Evolutionary conservation across 2,888 invertebrate genomes (phyloP), one percentile per base, ranked within the genome.

Genomic region (Zaprionus obscuricornis): DNA sequence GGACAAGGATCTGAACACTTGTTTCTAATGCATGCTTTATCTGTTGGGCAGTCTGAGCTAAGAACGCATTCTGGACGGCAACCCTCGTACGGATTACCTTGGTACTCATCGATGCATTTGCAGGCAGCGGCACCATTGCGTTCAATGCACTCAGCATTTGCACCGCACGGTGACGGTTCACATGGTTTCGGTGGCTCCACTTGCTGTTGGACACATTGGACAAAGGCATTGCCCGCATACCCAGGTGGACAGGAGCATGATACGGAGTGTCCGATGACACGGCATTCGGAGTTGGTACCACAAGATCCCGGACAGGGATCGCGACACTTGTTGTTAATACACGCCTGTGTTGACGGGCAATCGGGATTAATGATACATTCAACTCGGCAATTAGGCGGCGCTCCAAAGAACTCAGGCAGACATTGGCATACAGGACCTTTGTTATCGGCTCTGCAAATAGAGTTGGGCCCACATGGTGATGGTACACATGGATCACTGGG

Each of bases 1-100:
- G 95, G 95, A 81, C 97, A 97, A 31, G 97, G 97, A 91, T 97
- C 95, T 43, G 92, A 92, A 87, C 97, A 97, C 89, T 96, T 96
- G 87, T 95, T 95, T 78, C 94, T 92, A 33, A 95, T 92, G 83
- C 97, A 97, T 33, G 96, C 94, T 88, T 94, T 95, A 85, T 96
- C 95, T 1, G 95, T 93, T 22, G 95, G 92, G 89, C 97, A 97
- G 86, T 97, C 96, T 0, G 96, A 94, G 88, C 95, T 96, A 1
- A 96, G 92, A 24, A 96, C 94, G 88, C 97, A 97, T 91, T 97
- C 96, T 1, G 96, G 96, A 69, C 96, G 92, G 85, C 97, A 96
- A 33, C 95, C 95, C 89, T 95, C 95, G 81, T 96, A 96, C 2
- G 96, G 96, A 90, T 96, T 96, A 50, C 96, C 96, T 86, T 93